Percentiles rank a stretch among this genome's conserved stretches.
Conservation (phyloP, 64 coral and sea anemone species). For the Acropora yongei region DNA sequence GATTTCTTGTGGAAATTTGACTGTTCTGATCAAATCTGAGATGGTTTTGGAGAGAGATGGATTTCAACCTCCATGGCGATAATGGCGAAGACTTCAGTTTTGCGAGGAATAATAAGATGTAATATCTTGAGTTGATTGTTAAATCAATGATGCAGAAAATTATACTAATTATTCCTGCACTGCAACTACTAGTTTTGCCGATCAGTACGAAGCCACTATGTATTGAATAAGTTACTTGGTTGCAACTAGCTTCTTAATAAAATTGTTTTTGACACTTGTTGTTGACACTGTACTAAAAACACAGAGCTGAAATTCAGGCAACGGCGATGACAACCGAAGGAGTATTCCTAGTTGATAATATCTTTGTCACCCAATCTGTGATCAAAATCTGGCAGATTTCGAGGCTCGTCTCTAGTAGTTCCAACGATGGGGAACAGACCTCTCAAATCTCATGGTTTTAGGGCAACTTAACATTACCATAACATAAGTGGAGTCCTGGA, state of each 20-base stretch:
- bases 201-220: background rate
- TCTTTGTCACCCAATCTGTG: too few species aligned
- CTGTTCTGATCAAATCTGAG: background rate
- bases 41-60: background rate
- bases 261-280: background rate
- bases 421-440: too few species aligned
- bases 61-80: background rate
- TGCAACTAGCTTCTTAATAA: slow-evolving; percentile 20
- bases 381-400: too few species aligned
- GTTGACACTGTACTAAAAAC: background rate
- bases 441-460: too few species aligned
- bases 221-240: background rate
- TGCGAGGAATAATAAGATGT: background rate
- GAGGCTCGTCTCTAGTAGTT: too few species aligned
- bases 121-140: background rate
- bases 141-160: background rate
- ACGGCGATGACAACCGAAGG: too few species aligned
- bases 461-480: too few species aligned
- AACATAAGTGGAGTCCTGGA: too few species aligned
- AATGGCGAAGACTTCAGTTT: background rate
- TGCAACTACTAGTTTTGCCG: background rate
- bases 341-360: too few species aligned
- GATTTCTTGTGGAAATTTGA: background rate
- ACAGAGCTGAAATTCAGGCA: too few species aligned
- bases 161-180: too few species aligned